A percentile compares a stretch with the other conserved stretches of the same genome.
These are phyloP conservation scores for Leucania comma DNA, from an alignment of 2,888 invertebrate genomes.

Conservation along the genomic window DNA sequence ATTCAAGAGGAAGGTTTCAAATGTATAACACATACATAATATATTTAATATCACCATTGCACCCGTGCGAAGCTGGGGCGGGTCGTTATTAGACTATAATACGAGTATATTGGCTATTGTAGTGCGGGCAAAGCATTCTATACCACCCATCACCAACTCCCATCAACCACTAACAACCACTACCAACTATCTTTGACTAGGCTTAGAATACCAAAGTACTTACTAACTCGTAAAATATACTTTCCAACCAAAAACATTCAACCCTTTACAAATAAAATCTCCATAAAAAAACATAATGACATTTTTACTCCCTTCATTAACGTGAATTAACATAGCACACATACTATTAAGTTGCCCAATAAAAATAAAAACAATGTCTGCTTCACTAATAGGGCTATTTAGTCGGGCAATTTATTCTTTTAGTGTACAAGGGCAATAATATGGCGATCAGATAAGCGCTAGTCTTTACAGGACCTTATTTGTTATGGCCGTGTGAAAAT, in stretches of 20 bases:
- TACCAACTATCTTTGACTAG: no score
- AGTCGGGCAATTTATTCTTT: conserved; percentile 33
- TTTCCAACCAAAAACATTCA: neutral
- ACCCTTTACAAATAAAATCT: neutral
- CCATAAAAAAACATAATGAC: conserved; percentile 1
- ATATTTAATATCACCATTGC: no score
- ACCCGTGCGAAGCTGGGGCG: no score
- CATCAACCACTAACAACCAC: no score
- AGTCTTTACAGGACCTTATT: conserved; percentile 16
- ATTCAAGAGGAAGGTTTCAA: no score
- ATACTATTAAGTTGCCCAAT: conserved; percentile 30
- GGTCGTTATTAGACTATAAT: no score
- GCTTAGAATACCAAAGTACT: no score
- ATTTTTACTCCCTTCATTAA: conserved; percentile 25
- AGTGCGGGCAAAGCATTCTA: no score
- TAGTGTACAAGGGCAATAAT: conserved; percentile 39
- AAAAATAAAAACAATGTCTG: conserved; percentile 45
- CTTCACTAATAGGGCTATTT: conserved; percentile 36
- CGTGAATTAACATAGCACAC: conserved; percentile 35
- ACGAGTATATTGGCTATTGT: no score
- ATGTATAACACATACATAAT: no score
- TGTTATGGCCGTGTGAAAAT: conserved; percentile 29
- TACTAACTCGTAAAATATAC: neutral
- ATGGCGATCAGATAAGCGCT: conserved; percentile 33
- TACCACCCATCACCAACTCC: no score